Percentiles rank a stretch among this genome's conserved stretches.
Evolutionary conservation across 2,113 vertebrate genomes (phyloP).

Genomic region (Rhegmatorhina hoffmannsi): DNA sequence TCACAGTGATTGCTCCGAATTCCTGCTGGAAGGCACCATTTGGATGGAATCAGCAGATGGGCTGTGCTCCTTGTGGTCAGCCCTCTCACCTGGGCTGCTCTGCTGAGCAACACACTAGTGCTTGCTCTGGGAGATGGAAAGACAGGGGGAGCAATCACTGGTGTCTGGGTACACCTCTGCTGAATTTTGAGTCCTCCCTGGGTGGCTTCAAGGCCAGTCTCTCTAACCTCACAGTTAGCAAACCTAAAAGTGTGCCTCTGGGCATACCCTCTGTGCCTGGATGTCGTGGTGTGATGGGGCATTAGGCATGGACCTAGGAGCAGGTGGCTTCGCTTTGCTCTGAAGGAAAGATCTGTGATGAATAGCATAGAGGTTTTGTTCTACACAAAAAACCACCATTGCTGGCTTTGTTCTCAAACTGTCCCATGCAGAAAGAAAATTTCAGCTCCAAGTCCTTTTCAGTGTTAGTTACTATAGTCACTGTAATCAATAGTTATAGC

Average conservation of each 20-base stretch:
- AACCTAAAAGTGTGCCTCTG: neutral
- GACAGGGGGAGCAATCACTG: neutral
- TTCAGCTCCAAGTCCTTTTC: neutral
- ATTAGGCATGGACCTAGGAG: neutral
- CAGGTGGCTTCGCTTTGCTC: neutral
- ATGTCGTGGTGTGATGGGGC: neutral
- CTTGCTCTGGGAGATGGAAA: neutral
- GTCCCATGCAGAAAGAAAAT: neutral
- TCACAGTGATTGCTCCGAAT: neutral
- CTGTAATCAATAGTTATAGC: neutral
- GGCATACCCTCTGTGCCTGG: neutral
- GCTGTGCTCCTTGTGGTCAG: neutral
- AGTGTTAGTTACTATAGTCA: neutral
- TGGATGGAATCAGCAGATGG: neutral
- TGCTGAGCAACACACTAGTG: neutral
- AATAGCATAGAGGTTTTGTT: neutral
- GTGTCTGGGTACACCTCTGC: neutral
- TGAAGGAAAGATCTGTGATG: neutral
- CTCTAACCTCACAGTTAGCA: neutral
- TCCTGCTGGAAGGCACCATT: neutral
- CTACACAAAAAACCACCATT: rapidly evolving
- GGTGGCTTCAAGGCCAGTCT: neutral
- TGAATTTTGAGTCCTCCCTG: neutral
- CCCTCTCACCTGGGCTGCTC: neutral
- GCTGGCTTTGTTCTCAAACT: neutral